Evolutionary conservation across 1,140 invertebrate genomes (phyloP), one percentile per base, ranked within the genome.

Genomic region (Calephelis virginiensis): DNA sequence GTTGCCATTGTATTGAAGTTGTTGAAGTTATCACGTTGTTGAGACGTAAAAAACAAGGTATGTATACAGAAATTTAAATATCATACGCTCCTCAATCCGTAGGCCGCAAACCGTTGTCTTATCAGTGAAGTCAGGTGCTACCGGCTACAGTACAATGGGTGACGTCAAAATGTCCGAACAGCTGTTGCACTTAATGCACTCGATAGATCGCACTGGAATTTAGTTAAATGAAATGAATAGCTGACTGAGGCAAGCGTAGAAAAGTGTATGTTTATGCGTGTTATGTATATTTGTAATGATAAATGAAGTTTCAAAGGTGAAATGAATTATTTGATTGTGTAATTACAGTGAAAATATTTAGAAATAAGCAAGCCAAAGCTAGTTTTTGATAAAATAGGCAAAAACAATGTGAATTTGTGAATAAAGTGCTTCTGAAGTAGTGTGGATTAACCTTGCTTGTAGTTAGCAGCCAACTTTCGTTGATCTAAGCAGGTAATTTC

Each of bases 61-160:
- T 8, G 40, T 40, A 0, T 50, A 8, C 8, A 4, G 14, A 50
- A 50, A 7, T 8, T 14, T 50, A 17, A 50, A 50, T 14, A 14
- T 50, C 49, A 50, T 50, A 50, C 49, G 49, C 49, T 50, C 49
- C 49, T 50, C 49, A 50, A 50, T 50, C 49, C 49, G 49, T 50
- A 50, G 49, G 8, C 49, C 12, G 47, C 47, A 49, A 8, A 14
- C 49, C 49, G 49, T 9, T 14, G 49, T 50, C 49, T 50, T 50
- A 50, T 50, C 49, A 50, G 13, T 50, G 49, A 50, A 17, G 49
- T 14, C 49, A 17, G 49, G 13, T 50, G n/a, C 49, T 3, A 50
- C 49, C 14, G 49, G 6, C n/a, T 50, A 6, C 13, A 6, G 13
- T 14, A 50, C 49, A 50, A 50, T 8, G 8, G 49, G 49, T 50